Percentiles rank a stretch among this genome's conserved stretches.
phyloP scores from a whole-genome alignment of 2,888 invertebrate genomes.

The Sphecodes monilicornis region DNA sequence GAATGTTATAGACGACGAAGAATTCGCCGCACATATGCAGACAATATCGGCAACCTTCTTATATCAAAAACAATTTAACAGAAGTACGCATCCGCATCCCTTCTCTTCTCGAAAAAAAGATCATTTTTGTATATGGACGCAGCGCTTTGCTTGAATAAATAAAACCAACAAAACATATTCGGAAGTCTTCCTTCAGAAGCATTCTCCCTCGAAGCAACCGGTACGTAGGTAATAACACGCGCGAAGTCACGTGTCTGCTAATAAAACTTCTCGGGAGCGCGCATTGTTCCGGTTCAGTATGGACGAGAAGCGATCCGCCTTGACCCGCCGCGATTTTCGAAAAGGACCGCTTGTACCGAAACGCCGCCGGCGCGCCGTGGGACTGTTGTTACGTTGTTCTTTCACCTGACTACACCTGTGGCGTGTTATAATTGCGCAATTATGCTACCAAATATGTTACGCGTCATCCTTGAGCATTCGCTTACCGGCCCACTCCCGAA shows the following conservation, averaged over 20 bases:
- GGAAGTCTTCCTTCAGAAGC: not conserved
- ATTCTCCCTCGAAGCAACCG: not conserved
- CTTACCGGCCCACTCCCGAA: no score
- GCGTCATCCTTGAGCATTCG: not conserved
- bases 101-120: no score
- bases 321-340: constrained; percentile 42
- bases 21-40: no score
- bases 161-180: no score
- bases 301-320: constrained; percentile 37
- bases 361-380: constrained; percentile 1
- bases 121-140: no score
- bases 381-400: constrained; percentile 20
- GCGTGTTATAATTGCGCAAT: constrained; percentile 23
- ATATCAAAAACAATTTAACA: no score
- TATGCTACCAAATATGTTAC: not conserved
- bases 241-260: constrained; percentile 4
- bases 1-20: no score
- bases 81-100: no score
- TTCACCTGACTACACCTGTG: constrained; percentile 7
- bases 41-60: no score
- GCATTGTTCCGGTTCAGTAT: not conserved
- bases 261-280: constrained; percentile 1
- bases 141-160: no score
- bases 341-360: constrained; percentile 5
- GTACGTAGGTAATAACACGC: not conserved